phyloP scores from a whole-genome alignment of 2,888 invertebrate genomes.

The Criorhina ranunculi region DNA sequence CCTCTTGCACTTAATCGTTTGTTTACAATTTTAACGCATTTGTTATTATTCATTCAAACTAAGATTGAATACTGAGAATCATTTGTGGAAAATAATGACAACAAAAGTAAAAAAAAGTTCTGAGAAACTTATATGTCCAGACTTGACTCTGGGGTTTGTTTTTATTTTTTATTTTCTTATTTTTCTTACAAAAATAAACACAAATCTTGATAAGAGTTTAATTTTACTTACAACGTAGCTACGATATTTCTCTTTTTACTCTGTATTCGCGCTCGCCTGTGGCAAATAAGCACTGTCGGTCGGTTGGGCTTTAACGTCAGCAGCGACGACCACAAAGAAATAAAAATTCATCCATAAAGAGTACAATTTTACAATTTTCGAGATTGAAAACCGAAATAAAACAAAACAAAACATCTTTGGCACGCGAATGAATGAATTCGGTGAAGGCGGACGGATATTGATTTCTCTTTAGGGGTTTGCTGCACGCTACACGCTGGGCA shows the following conservation, averaged over 20 bases:
- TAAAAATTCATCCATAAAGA: slow-evolving; percentile 12
- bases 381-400: slow-evolving; percentile 13
- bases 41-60: slow-evolving; percentile 34
- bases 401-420: slow-evolving; percentile 38
- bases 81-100: neutral
- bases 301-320: slow-evolving; percentile 4
- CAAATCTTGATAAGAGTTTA: slow-evolving; percentile 67
- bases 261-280: neutral
- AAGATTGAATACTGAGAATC: slow-evolving; percentile 3
- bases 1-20: slow-evolving; percentile 25
- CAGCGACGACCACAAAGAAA: slow-evolving; percentile 1
- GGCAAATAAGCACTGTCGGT: neutral
- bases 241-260: slow-evolving; percentile 2
- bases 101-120: slow-evolving; percentile 11
- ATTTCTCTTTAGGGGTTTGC: slow-evolving; percentile 63
- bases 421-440: slow-evolving; percentile 69
- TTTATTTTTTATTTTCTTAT: neutral
- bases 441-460: slow-evolving; percentile 57
- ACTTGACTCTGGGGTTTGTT: slow-evolving; percentile 7
- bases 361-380: slow-evolving; percentile 21
- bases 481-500: slow-evolving; percentile 20
- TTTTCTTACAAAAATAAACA: slow-evolving; percentile 51
- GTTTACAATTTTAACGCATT: slow-evolving; percentile 60
- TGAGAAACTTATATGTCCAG: slow-evolving; percentile 33
- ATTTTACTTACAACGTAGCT: slow-evolving; percentile 56